A percentile compares a stretch with the other conserved stretches of the same genome.
Evolutionary conservation across 2,888 invertebrate species (phyloP).

Genomic region (Mimachlamys varia): DNA sequence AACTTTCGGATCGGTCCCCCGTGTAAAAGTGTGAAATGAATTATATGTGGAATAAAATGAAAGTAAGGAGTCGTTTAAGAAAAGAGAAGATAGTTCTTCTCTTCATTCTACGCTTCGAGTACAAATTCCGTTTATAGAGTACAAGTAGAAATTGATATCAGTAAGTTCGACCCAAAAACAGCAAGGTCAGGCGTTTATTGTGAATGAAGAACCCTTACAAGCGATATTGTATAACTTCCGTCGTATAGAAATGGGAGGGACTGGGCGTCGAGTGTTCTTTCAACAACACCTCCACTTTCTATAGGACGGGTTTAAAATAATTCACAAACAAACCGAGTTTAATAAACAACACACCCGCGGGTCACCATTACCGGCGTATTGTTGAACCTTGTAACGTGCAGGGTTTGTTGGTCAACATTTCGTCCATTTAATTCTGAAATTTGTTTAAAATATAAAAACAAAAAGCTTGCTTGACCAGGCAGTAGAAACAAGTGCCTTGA

Average conservation of each 20-base stretch:
- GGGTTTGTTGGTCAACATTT: neutral
- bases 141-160: neutral
- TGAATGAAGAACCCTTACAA: neutral
- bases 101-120: neutral
- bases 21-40: no score
- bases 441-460: conserved; percentile 20
- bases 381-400: neutral
- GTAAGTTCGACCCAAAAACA: neutral
- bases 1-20: no score
- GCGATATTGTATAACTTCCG: neutral
- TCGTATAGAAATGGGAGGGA: neutral
- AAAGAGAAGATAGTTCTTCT: neutral
- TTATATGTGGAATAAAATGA: no score
- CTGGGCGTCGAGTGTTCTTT: neutral
- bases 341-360: conserved; percentile 21
- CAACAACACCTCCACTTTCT: neutral
- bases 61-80: neutral
- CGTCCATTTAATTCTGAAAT: neutral
- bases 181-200: neutral
- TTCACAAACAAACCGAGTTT: neutral
- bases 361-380: neutral
- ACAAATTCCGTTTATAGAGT: neutral
- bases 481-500: conserved; percentile 11
- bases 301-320: neutral
- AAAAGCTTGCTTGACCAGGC: conserved; percentile 17